A percentile compares a stretch with the other conserved stretches of the same genome.
Evolutionary conservation across 1,140 invertebrate species (phyloP).

Genomic region (Drosophila mauritiana): DNA sequence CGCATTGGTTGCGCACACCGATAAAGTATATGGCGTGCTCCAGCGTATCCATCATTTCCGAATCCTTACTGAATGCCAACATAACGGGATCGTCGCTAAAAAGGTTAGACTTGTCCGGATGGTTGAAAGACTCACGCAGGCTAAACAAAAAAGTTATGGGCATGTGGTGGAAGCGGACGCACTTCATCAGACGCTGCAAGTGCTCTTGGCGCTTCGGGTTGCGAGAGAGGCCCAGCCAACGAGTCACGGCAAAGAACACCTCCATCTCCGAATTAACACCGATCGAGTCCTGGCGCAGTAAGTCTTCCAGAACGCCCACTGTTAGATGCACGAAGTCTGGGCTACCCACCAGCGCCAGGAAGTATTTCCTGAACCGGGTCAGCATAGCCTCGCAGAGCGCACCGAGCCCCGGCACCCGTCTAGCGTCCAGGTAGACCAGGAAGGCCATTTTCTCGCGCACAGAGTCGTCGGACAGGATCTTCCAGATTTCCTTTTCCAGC

Average conservation of each 20-base stretch:
- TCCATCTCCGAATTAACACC: constrained; percentile 53
- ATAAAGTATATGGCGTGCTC: constrained; percentile 25
- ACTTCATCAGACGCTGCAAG: constrained; percentile 22
- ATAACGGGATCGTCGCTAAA: constrained; percentile 21
- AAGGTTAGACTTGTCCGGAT: background rate
- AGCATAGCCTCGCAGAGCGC: background rate
- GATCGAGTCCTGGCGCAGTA: constrained; percentile 17
- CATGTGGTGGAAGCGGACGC: constrained; percentile 36
- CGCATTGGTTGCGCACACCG: constrained; percentile 9
- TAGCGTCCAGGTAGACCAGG: background rate
- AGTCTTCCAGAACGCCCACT: background rate
- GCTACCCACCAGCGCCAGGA: constrained; percentile 36
- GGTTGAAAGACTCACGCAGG: constrained; percentile 6
- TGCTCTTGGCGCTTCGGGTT: constrained; percentile 2
- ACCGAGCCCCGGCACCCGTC: background rate
- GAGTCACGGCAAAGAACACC: constrained; percentile 40
- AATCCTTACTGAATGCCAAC: constrained; percentile 21
- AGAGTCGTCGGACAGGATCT: background rate
- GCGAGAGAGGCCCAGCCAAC: constrained; percentile 22
- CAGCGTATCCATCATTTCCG: background rate
- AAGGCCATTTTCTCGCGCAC: constrained; percentile 23
- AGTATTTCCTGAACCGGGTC: constrained; percentile 14
- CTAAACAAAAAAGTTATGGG: constrained; percentile 27
- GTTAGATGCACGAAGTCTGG: constrained; percentile 4
- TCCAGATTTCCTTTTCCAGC: constrained; percentile 1